Percentiles rank a stretch among this genome's conserved stretches.
Evolutionary conservation across 2,113 vertebrate genomes (phyloP).

Genomic region (Regulus satrapa): DNA sequence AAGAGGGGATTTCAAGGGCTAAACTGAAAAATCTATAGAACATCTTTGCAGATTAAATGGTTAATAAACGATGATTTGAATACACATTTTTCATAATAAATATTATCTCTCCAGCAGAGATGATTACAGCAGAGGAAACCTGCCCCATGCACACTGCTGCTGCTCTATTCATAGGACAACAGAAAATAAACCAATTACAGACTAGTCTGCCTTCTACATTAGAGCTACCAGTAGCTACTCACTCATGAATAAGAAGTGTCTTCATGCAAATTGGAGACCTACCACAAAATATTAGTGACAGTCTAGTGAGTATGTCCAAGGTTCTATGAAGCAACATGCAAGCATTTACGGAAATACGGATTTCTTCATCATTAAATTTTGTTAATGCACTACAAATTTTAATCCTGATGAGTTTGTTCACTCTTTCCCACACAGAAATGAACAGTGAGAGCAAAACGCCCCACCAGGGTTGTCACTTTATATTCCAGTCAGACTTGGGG

Average conservation of each 20-base stretch:
- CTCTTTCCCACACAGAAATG: background rate
- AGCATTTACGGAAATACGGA: background rate
- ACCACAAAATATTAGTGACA: conserved; percentile 46
- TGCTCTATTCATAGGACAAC: background rate
- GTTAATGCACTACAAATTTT: conserved; percentile 6
- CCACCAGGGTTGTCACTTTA: conserved; percentile 21
- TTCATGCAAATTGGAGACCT: conserved; percentile 8
- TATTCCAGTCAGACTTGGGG: conserved; percentile 56
- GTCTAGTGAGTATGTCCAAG: background rate
- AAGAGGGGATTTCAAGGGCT: background rate
- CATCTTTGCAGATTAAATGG: background rate
- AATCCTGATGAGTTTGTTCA: background rate
- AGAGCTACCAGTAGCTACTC: background rate
- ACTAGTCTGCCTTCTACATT: background rate
- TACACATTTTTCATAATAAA: background rate
- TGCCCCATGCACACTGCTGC: background rate
- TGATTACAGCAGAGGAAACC: background rate
- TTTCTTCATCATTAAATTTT: background rate
- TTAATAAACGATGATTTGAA: background rate
- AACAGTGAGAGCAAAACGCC: background rate
- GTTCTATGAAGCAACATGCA: background rate
- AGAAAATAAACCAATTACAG: background rate
- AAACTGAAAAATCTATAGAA: background rate
- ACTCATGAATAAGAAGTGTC: background rate
- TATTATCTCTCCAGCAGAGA: background rate